Evolutionary conservation across 2,888 invertebrate species (phyloP), one percentile per base, ranked within the genome.

Genomic region (Synergus gifuensis): DNA sequence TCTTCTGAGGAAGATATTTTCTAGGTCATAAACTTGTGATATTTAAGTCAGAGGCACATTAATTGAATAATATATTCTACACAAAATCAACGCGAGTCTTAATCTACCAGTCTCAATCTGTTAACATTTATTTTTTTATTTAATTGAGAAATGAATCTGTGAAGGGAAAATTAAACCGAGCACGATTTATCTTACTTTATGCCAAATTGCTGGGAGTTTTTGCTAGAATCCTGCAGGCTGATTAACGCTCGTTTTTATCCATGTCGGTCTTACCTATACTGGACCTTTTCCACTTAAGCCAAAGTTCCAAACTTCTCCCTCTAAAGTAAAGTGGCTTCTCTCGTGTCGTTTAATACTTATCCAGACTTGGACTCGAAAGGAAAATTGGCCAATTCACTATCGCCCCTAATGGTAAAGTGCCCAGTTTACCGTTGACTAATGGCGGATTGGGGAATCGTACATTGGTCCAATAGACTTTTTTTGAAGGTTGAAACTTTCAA

Each of bases 341-440:
- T 54, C 54, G 73, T 73, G 73, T 73, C 73, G 54, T 73, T 73
- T 73, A 73, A 73, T 73, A 73, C 73, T 54, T 73, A 73, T 40
- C 54, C 73, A 73, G 73, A 49, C 54, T 54, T 73, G 54, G 54
- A 54, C 54, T 49, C 36, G 54, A 49, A 73, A 54, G 58, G 73
- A 73, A 73, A 73, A 73, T 73, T 73, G 73, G 36, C 73, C 73
- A 73, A 73, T 73, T 73, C 73, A 73, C 73, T 73, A 73, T 73
- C 73, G 40, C 54, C 54, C 54, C 54, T 54, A 73, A 73, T 73
- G 73, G 73, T 73, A 40, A 73, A 73, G 73, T 73, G 40, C 54
- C 54, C 73, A 73, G 73, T 73, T 73, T 73, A 73, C 73, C 36
- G 73, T 73, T 73, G 73, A 73, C 73, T 73, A 73, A 73, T 73